phyloP scores from a whole-genome alignment of 2,113 vertebrate genomes.

The Leptobrachium leishanense region DNA sequence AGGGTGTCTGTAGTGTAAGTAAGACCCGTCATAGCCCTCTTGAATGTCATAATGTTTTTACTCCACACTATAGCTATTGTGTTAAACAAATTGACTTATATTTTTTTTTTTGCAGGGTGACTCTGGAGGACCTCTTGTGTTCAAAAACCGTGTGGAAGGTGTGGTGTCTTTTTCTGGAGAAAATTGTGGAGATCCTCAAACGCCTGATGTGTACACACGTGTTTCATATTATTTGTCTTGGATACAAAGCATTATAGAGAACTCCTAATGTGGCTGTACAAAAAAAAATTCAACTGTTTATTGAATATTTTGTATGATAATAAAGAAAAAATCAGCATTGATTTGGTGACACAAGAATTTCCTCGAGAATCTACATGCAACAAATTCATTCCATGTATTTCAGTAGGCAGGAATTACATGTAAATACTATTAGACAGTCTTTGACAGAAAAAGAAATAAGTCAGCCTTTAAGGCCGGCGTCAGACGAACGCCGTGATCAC shows the following conservation, averaged over 20 bases:
- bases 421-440: no score
- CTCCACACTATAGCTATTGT: neutral
- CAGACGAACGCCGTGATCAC: no score
- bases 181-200: constrained; percentile 62
- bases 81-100: neutral
- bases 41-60: neutral
- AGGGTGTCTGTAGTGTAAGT: constrained; percentile 63
- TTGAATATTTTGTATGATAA: no score
- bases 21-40: neutral
- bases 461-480: no score
- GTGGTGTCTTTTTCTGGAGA: constrained; percentile 66
- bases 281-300: no score
- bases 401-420: no score
- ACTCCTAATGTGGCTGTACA: no score
- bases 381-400: no score
- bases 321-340: no score
- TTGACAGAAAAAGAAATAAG: no score
- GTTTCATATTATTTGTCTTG: constrained; percentile 65
- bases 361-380: no score
- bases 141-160: constrained; percentile 54
- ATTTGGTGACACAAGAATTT: no score
- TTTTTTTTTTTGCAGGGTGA: constrained; percentile 57
- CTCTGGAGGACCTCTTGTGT: constrained; percentile 69
- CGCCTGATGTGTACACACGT: constrained; percentile 66
- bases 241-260: constrained; percentile 49